phyloP scores from a whole-genome alignment of 2,113 vertebrate genomes.

The Myodes glareolus region DNA sequence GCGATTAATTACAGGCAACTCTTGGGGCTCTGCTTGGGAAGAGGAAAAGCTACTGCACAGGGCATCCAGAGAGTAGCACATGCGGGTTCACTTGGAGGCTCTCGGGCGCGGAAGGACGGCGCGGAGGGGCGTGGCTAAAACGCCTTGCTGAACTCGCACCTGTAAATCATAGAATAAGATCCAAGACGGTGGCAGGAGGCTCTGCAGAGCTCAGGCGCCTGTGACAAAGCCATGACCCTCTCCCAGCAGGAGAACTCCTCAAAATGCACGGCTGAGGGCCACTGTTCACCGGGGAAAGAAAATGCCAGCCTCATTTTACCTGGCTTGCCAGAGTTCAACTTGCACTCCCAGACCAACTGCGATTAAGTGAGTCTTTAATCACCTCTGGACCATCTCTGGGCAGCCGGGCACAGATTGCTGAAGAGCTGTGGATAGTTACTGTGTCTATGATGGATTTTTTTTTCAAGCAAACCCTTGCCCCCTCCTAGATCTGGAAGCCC shows the following conservation, averaged over 20 bases:
- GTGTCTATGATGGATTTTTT: background rate
- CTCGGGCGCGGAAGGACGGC: background rate
- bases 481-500: conserved; percentile 36
- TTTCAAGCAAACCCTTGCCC: background rate
- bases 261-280: background rate
- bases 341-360: conserved; percentile 24
- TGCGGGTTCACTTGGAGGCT: background rate
- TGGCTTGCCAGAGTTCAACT: conserved; percentile 27
- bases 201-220: background rate
- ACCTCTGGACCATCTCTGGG: background rate
- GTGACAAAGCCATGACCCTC: background rate
- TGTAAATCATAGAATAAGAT: background rate
- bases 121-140: background rate
- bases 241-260: background rate
- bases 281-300: conserved; percentile 14
- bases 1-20: conserved; percentile 57
- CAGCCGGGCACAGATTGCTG: background rate
- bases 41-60: background rate
- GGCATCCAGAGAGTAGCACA: background rate
- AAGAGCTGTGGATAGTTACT: background rate
- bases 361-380: background rate
- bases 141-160: background rate
- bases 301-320: conserved; percentile 27
- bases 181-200: background rate
- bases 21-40: background rate